Base-by-base conservation (phyloP, 2,888 invertebrate species). In the Eustalomyia histrio region DNA sequence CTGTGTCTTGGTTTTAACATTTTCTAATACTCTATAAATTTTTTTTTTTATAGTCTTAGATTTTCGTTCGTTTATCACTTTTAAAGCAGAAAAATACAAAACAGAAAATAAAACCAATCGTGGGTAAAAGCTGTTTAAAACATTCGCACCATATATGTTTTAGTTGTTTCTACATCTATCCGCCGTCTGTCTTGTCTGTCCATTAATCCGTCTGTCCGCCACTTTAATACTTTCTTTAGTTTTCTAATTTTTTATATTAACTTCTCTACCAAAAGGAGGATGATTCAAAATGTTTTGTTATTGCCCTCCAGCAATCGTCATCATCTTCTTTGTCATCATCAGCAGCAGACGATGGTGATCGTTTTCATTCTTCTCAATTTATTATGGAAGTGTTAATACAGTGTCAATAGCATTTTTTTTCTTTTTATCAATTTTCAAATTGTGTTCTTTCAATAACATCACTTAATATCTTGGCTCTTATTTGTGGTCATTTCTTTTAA, bases 121-220 rank as follows among this genome's bases (percentile, higher is more conserved):
- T 81, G 81, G 81, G 81, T 81, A 81, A 81, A 81, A 81, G 81
- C 67, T 52, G 81, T 81, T 81, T 67, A 52, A 75, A 63, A 58
- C 65, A 68, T 78, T 81, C 78, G 81, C 78, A 78, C 78, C 81
- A 81, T 74, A 75, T 68, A 16, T 33, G 69, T 52, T 58, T 57
- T 55, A 50, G 35, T 24, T 71, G 60, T 73, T 79, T 61, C n/a
- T 57, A 17, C 69, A 58, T 55, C 58, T 61, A 65, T 58, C 24
- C 67, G 58, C 24, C 67, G 53, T 52, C 33, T 47, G 50, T 39
- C 24, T 39, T 47, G 50, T 39, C 24, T 39, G 74, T 69, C 64
- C 52, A 10, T n/a, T 61, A 14, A 69, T 69, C 63, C 12, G 24
- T 21, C 60, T 65, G 43, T 43, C 50, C 61, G 72, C 61, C 55